These are phyloP conservation scores for Scomberomorus guttatus DNA, from an alignment of 2,797 vertebrate species.

Conservation along the genomic window DNA sequence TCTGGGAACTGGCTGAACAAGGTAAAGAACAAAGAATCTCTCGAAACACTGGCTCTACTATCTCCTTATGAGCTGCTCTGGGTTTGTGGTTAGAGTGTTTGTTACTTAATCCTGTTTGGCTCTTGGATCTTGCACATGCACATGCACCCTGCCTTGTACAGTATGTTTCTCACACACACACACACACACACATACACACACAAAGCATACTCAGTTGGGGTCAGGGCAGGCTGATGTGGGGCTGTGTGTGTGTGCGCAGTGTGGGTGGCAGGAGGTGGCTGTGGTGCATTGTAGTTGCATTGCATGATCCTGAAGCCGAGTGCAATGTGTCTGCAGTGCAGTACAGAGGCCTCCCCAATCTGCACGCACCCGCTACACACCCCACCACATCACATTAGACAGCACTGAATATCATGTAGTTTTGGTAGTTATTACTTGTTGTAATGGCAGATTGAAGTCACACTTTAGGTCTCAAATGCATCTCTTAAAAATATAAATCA, in stretches of 20 bases:
- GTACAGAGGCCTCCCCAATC: conserved; percentile 89
- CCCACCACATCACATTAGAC: conserved; percentile 28
- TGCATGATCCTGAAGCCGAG: conserved; percentile 91
- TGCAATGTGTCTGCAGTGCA: conserved; percentile 99
- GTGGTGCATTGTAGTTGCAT: conserved; percentile 99
- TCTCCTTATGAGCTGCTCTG: conserved; percentile 5
- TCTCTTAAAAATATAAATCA: background rate
- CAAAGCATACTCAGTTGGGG: conserved; percentile 41
- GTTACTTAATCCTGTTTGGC: background rate
- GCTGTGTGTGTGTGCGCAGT: conserved; percentile 63
- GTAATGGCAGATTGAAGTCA: background rate
- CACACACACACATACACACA: background rate
- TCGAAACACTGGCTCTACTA: background rate
- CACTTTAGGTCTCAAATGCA: background rate
- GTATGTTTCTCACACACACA: background rate
- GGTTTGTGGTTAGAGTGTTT: background rate
- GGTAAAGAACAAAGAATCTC: conserved; percentile 73
- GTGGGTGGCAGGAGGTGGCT: conserved; percentile 88
- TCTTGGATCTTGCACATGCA: background rate
- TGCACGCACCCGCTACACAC: conserved; percentile 76
- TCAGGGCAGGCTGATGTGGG: conserved; percentile 36
- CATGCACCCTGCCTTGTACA: background rate
- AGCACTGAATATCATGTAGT: background rate
- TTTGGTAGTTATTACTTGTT: background rate
- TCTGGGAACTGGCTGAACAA: conserved; percentile 89